These are phyloP conservation scores for Yoshiicerus persimilis DNA, from an alignment of 1,140 invertebrate species.

Conservation along the genomic window DNA sequence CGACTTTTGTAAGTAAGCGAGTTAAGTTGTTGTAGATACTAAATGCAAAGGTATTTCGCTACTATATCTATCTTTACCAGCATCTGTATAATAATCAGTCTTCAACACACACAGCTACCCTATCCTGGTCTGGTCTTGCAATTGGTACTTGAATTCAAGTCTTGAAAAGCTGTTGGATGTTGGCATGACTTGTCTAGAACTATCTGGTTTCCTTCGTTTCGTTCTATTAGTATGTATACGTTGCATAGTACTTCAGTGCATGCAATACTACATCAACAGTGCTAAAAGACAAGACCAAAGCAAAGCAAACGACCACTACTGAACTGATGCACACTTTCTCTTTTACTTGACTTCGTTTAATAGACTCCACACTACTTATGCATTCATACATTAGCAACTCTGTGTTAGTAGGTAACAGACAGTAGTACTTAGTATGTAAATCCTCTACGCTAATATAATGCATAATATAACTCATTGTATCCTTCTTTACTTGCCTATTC, in stretches of 20 bases:
- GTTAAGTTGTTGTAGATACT: not conserved
- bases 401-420: not conserved
- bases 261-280: not conserved
- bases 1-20: not conserved
- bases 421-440: not conserved
- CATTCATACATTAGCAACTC: not conserved
- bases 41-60: not conserved
- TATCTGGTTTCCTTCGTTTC: not conserved
- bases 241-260: not conserved
- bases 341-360: not conserved
- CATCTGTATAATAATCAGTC: not conserved
- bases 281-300: constrained; percentile 4
- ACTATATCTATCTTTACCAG: not conserved
- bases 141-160: not conserved
- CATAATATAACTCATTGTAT: no score
- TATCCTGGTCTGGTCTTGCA: not conserved
- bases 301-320: not conserved
- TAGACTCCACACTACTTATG: not conserved
- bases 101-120: not conserved
- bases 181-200: not conserved
- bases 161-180: not conserved
- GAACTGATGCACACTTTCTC: constrained; percentile 2
- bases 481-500: no score
- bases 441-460: not conserved
- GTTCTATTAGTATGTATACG: not conserved